Conservation (phyloP, 2,797 vertebrate genomes). For the Phoebastria nigripes region DNA sequence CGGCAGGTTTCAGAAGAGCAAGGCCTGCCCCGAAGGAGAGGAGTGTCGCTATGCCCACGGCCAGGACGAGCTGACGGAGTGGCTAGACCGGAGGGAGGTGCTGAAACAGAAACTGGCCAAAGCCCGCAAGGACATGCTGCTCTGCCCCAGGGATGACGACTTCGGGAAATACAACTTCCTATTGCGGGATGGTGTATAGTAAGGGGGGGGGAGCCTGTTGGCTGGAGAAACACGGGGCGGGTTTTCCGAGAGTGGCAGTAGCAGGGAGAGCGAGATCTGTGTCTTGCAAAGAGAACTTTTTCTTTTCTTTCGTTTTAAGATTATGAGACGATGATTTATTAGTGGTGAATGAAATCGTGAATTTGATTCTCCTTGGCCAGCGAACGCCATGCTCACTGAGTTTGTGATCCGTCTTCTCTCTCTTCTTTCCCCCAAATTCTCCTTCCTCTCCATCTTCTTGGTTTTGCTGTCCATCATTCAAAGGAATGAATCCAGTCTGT, state of each 20-base stretch:
- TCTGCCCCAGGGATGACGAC: constrained; percentile 86
- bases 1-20: constrained; percentile 77
- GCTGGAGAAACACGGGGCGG: constrained; percentile 10
- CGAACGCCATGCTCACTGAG: background rate
- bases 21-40: constrained; percentile 83
- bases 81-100: constrained; percentile 86
- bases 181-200: constrained; percentile 78
- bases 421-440: background rate
- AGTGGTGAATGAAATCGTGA: constrained; percentile 49
- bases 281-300: constrained; percentile 36
- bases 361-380: constrained; percentile 53
- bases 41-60: constrained; percentile 91
- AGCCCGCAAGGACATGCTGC: constrained; percentile 90
- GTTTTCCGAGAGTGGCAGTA: constrained; percentile 5
- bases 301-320: constrained; percentile 51
- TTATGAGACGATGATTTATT: constrained; percentile 56
- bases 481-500: background rate
- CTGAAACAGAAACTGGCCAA: constrained; percentile 87
- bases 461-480: background rate
- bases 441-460: background rate
- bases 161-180: constrained; percentile 97
- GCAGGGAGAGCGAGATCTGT: constrained; percentile 14
- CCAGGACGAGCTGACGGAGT: constrained; percentile 88
- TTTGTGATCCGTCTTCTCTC: constrained; percentile 20
- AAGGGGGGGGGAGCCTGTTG: background rate